Evolutionary conservation across 2,888 invertebrate species (phyloP).

Genomic region (Allacma fusca): DNA sequence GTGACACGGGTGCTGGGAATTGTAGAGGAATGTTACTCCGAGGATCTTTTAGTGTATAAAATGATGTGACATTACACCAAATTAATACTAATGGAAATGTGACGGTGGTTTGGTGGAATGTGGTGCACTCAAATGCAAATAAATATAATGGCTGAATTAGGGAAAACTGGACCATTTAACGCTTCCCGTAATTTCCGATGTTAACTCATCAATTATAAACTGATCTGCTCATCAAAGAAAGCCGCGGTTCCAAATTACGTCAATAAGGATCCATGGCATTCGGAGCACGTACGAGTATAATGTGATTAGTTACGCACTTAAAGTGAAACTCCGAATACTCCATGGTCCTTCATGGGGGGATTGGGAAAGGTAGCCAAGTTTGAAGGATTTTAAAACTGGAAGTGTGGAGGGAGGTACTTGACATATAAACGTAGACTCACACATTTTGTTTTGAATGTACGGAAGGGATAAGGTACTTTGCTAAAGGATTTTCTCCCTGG

Average conservation of each 20-base stretch:
- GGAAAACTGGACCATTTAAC: neutral
- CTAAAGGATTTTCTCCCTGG: too few relatives aligned
- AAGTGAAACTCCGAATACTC: neutral
- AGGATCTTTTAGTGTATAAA: too few relatives aligned
- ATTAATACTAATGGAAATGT: too few relatives aligned
- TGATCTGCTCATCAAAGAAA: conserved; percentile 12
- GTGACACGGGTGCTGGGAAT: too few relatives aligned
- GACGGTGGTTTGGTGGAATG: too few relatives aligned
- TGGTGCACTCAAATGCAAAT: neutral
- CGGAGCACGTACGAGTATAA: conserved; percentile 4
- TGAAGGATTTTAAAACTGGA: neutral
- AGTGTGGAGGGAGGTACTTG: neutral
- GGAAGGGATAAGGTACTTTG: too few relatives aligned
- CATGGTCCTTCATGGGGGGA: neutral
- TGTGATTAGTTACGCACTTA: conserved; percentile 16
- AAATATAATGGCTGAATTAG: neutral
- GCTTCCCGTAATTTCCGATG: neutral
- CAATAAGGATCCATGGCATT: conserved; percentile 3
- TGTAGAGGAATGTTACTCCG: too few relatives aligned
- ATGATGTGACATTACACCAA: too few relatives aligned
- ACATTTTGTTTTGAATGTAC: too few relatives aligned
- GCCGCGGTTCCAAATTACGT: neutral
- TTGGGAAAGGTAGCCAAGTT: neutral
- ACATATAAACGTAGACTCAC: neutral
- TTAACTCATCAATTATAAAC: conserved; percentile 13